These are phyloP conservation scores for Rhinolophus ferrumequinum DNA, from an alignment of 2,113 vertebrate genomes.

Conservation along the genomic window DNA sequence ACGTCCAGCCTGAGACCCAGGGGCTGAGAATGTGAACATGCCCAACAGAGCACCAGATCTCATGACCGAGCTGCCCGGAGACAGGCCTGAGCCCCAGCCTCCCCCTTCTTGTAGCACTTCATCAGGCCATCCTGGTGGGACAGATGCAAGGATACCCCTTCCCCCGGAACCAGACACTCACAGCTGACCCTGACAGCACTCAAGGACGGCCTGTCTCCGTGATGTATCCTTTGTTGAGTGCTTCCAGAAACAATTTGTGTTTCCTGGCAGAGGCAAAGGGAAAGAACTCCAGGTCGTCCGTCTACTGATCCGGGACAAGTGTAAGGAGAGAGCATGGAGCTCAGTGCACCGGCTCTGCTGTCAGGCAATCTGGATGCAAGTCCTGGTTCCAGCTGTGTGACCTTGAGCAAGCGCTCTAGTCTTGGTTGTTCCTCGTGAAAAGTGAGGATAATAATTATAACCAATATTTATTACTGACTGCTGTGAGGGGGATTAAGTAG, in stretches of 20 bases:
- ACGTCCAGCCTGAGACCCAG: not conserved
- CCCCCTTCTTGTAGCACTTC: no score
- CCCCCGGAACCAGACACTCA: accelerated
- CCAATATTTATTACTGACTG: no score
- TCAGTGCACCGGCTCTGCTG: not conserved
- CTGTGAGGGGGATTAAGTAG: not conserved
- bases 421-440: not conserved
- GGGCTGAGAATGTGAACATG: not conserved
- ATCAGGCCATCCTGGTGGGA: not conserved
- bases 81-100: not conserved
- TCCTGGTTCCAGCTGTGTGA: not conserved
- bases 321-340: not conserved
- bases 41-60: not conserved
- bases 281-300: not conserved
- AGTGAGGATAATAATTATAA: not conserved
- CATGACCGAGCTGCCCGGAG: not conserved
- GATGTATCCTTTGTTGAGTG: not conserved
- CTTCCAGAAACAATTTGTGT: not conserved
- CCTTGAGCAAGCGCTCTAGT: not conserved
- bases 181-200: not conserved
- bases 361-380: not conserved
- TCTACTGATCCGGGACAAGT: not conserved
- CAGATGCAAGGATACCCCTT: not conserved
- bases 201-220: not conserved
- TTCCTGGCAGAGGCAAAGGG: not conserved